Evolutionary conservation across 2,113 vertebrate genomes (phyloP), one percentile per base, ranked within the genome.

Genomic region (Ondatra zibethicus): DNA sequence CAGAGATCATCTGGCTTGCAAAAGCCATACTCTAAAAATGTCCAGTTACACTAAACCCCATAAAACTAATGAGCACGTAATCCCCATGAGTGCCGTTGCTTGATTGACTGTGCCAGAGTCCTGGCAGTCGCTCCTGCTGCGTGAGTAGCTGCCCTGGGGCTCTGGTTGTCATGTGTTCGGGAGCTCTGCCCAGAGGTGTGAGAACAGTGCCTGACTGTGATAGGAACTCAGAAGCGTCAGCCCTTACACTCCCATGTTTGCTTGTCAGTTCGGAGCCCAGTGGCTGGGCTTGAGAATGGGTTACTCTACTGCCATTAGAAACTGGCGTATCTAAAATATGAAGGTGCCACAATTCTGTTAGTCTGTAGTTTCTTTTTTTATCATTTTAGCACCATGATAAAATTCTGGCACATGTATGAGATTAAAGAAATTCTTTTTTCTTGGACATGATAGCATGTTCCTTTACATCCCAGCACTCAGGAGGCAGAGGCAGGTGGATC

Each of bases 1-100:
- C 68, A 75, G 66, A 84, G 65, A 63, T 4, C 31, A 52, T 73
- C 80, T 88, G 70, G 58, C 36, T 91, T 77, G 14, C 58, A 89
- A 77, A 96, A 93, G 42, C 78, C 13, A 5, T 61, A 29, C 31
- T 94, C 42, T 93, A 66, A 68, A 93, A 88, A 75, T 85, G 55
- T 70, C 75, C 42, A 50, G 42, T 96, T 92, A 19, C 7, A 42
- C 65, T 91, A 92, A n/a, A 86, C 42, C 12, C 36, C 27, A 55
- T 80, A 75, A 68, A 84, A 27, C 73, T 82, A 23, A 45, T 47
- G 17, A 68, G 58, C 50, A 65, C 9, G 11, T 65, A 55, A 85
- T 75, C 66, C 14, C 19, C 8, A 0, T 70, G 25, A 88, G 68
- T 87, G 19, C 27, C 25, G 23, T 36, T 52, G 52, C 65, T 36